Percentiles rank a stretch among this genome's conserved stretches.
Conservation (phyloP, 2,888 invertebrate species). For the Tetrapedia diversipes region DNA sequence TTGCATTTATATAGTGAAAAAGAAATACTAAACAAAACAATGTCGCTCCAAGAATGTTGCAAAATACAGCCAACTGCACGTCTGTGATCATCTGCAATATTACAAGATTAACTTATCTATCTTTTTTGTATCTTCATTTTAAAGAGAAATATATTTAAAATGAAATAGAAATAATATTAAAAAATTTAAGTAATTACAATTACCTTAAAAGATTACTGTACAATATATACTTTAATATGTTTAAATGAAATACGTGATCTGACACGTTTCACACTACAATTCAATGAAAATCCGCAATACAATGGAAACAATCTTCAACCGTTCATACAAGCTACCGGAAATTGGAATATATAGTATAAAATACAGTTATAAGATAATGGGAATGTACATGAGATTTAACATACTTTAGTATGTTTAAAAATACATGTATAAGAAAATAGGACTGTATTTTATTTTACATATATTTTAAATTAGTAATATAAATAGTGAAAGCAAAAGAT, state of each 20-base stretch:
- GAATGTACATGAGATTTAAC: background rate
- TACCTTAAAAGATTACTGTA: conserved; percentile 34
- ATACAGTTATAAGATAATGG: background rate
- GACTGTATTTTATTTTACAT: background rate
- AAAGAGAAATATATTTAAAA: background rate
- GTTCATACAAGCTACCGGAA: conserved; percentile 5
- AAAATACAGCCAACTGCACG: conserved; percentile 97
- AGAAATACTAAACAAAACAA: conserved; percentile 96
- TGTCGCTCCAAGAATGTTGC: conserved; percentile 96
- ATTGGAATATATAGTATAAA: background rate
- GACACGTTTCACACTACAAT: conserved; percentile 29
- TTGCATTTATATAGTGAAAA: conserved; percentile 97
- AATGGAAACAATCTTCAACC: background rate
- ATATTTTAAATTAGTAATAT: conserved; percentile 1
- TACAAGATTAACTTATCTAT: conserved; percentile 20
- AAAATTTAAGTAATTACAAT: background rate
- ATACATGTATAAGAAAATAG: background rate
- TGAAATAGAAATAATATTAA: background rate
- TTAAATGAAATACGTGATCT: conserved; percentile 27
- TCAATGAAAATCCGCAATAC: conserved; percentile 11
- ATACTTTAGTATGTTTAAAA: background rate
- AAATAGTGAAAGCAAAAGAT: background rate
- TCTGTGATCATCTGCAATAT: conserved; percentile 93
- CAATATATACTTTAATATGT: background rate
- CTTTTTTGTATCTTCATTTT: background rate